Evolutionary conservation across 1,140 invertebrate species (phyloP).

Genomic region (Micrasema longulum): DNA sequence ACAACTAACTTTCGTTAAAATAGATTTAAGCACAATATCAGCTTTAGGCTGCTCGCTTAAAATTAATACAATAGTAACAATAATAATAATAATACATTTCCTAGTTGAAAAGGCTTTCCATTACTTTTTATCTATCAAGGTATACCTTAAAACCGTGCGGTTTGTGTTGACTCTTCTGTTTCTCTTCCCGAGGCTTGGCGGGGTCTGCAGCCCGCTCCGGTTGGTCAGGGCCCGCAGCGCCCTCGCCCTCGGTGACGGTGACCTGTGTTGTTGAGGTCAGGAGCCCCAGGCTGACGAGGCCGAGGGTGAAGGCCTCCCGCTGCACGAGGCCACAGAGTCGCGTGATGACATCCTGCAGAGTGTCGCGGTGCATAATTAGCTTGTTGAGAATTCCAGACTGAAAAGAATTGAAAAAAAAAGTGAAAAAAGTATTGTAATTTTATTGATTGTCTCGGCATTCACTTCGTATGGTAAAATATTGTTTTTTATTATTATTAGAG

Average conservation of each 20-base stretch:
- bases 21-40: too few species aligned
- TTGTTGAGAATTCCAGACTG: conserved; percentile 68
- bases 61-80: too few species aligned
- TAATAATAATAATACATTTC: too few species aligned
- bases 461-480: too few species aligned
- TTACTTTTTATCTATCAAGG: too few species aligned
- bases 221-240: background rate
- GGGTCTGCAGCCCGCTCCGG: conserved; percentile 2
- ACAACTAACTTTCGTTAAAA: too few species aligned
- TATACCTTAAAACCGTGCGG: conserved; percentile 44
- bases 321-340: conserved; percentile 69
- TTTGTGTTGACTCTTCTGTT: conserved; percentile 18
- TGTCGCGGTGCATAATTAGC: conserved; percentile 62
- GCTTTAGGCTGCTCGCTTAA: too few species aligned
- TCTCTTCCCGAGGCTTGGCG: conserved; percentile 1
- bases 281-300: conserved; percentile 66
- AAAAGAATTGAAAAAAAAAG: conserved; percentile 40
- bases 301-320: conserved; percentile 69
- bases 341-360: conserved; percentile 58
- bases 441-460: too few species aligned
- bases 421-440: too few species aligned
- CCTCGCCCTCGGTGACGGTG: conserved; percentile 1
- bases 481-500: too few species aligned
- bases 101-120: too few species aligned
- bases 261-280: conserved; percentile 54